Evolutionary conservation across 1,140 invertebrate genomes (phyloP).

Genomic region (Zaprionus ornatus): DNA sequence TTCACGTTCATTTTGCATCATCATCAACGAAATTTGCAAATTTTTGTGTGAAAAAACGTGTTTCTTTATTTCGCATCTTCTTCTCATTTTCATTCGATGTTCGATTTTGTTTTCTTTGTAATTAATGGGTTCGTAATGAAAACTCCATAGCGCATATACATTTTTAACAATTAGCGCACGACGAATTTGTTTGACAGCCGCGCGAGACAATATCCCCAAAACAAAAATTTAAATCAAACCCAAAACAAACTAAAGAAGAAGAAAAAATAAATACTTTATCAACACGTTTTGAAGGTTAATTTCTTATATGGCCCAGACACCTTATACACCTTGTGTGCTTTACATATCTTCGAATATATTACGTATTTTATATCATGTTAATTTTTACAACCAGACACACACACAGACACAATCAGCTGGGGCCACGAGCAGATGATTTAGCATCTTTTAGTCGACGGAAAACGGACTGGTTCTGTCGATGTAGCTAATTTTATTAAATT

Average conservation of each 20-base stretch:
- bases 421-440: not conserved
- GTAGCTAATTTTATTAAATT: not conserved
- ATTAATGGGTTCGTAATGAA: constrained; percentile 49
- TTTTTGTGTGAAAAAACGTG: constrained; percentile 25
- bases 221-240: constrained; percentile 19
- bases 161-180: constrained; percentile 32
- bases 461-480: not conserved
- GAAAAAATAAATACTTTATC: not conserved
- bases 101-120: constrained; percentile 43
- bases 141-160: constrained; percentile 29
- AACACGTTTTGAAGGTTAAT: constrained; percentile 13
- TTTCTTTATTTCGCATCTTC: not conserved
- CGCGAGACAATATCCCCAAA: not conserved
- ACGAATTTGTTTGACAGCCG: constrained; percentile 29
- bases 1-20: constrained; percentile 50
- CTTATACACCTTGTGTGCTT: not conserved
- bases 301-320: constrained; percentile 4
- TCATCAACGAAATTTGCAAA: constrained; percentile 47
- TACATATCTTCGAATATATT: not conserved
- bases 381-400: constrained; percentile 4
- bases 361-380: constrained; percentile 10
- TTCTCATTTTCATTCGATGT: not conserved
- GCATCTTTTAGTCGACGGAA: not conserved
- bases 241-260: constrained; percentile 6
- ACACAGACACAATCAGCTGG: not conserved